Conservation (phyloP, 2,797 vertebrate species). For the Gymnoscopelus braueri region DNA sequence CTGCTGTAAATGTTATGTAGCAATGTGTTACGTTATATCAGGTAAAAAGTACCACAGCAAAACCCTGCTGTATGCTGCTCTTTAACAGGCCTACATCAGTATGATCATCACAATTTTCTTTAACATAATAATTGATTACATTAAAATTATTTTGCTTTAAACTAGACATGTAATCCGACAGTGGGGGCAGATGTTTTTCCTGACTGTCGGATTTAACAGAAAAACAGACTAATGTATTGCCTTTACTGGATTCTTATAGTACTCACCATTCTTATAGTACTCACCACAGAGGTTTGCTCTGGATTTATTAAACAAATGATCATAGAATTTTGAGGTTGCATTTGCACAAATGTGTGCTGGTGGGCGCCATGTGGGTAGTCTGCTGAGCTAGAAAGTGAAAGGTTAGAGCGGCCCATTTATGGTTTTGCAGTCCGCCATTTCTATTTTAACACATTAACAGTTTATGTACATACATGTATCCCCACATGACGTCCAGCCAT, state of each 20-base stretch:
- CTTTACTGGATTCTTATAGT: not conserved
- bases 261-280: not conserved
- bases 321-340: not conserved
- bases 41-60: too few relatives aligned
- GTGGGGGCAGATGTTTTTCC: not conserved
- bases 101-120: not conserved
- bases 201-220: not conserved
- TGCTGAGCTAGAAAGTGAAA: constrained; percentile 41
- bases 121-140: not conserved
- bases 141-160: not conserved
- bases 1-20: not conserved
- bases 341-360: constrained; percentile 1
- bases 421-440: constrained; percentile 45
- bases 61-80: too few relatives aligned
- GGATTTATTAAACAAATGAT: not conserved
- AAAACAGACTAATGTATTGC: not conserved
- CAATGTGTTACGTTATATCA: not conserved
- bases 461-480: constrained; percentile 29
- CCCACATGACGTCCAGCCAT: constrained; percentile 20
- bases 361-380: constrained; percentile 20
- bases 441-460: constrained; percentile 64
- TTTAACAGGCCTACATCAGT: too few relatives aligned
- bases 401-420: constrained; percentile 48
- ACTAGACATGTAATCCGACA: not conserved
- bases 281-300: not conserved